Base-by-base conservation (phyloP, 2,888 invertebrate species). In the Tetramorium bicarinatum region DNA sequence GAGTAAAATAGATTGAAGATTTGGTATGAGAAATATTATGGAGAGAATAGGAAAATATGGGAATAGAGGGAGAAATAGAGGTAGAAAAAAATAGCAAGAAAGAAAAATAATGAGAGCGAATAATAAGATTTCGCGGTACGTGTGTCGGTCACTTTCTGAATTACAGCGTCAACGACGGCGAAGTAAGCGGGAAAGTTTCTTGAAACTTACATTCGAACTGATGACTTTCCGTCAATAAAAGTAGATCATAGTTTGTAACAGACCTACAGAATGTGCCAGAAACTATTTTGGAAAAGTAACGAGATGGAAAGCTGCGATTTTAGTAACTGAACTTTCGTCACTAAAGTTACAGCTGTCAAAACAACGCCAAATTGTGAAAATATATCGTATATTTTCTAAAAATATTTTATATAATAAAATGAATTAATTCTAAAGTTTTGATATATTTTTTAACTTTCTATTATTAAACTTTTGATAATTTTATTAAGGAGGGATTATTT, bases 171-270 rank as follows among this genome's bases (percentile, higher is more conserved):
- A 44, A 54, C 54, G 21, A 29, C 11, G 41, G 21, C 9, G 29
- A 67, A 77, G 47, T 59, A 38, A 56, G 21, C 29, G 47, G 21
- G 13, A 34, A 80, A 80, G 47, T 59, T 79, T 59, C 47, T 49
- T 34, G 13, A 13, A 56, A 59, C 38, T 80, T 72, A 44, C 29
- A 34, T 72, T 54, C 38, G 59, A 49, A 59, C 38, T 49, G 59
- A 80, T 72, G 79, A 61, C 25, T 59, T 72, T 72, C 59, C 47
- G 47, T 80, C 72, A 80, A 80, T 72, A 59, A 80, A 80, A 80
- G 21, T 72, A 79, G 79, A 79, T 79, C 34, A 71, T 79, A 59
- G 59, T 72, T 79, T 7, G 71, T 79, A 77, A 79, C 79, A 44
- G 44, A 79, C 79, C 71, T 79, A 71, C 8, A 79, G 56, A 44